These are phyloP conservation scores for Bos taurus DNA, from an alignment of 2,113 vertebrate genomes.

Conservation along the genomic window ARS-UCD2.0 NC_037336.1:58272501-58273000, in stretches of 20 bases:
- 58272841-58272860: too few relatives aligned
- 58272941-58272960: too few relatives aligned
- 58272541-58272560: neutral
- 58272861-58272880: rapidly evolving
- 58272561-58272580: neutral
- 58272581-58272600: neutral
- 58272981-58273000: too few relatives aligned
- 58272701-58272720: neutral
- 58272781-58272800: neutral
- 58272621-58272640: neutral
- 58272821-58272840: too few relatives aligned
- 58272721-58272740: neutral
- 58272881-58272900: too few relatives aligned
- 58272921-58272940: too few relatives aligned
- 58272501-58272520: neutral
- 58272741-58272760: neutral
- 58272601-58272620: neutral
- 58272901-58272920: too few relatives aligned
- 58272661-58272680: neutral
- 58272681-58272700: neutral
- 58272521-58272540: neutral
- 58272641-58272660: neutral
- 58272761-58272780: neutral
- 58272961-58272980: too few relatives aligned
- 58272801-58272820: neutral